A percentile compares a stretch with the other conserved stretches of the same genome.
Conservation (phyloP, 1,140 invertebrate genomes). For the Zaprionus gabonicus region DNA sequence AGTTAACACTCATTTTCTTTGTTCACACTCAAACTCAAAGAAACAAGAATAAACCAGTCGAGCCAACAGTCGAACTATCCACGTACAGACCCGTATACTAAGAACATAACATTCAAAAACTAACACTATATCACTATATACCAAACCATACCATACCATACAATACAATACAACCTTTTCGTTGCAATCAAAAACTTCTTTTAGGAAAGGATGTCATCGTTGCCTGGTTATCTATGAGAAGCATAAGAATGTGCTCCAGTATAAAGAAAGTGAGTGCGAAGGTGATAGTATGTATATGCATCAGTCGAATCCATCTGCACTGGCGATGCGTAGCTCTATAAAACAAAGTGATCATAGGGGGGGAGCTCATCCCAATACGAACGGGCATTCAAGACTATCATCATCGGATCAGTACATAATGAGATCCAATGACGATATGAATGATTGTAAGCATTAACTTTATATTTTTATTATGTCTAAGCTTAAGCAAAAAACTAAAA, state of each 20-base stretch:
- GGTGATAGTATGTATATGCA: slow-evolving; percentile 85
- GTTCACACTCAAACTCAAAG: background rate
- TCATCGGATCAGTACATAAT: slow-evolving; percentile 85
- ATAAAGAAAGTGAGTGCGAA: slow-evolving; percentile 97
- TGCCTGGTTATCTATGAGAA: slow-evolving; percentile 97
- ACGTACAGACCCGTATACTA: background rate
- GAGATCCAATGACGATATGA: slow-evolving; percentile 85
- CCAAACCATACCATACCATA: slow-evolving; percentile 36
- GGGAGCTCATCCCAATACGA: slow-evolving; percentile 85
- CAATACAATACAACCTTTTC: slow-evolving; percentile 67
- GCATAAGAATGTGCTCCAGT: slow-evolving; percentile 95
- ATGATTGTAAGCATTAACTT: slow-evolving; percentile 85
- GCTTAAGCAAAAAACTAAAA: slow-evolving; percentile 54
- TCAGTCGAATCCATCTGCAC: slow-evolving; percentile 85
- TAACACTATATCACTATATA: slow-evolving; percentile 24
- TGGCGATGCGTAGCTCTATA: slow-evolving; percentile 85
- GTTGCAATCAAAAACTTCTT: slow-evolving; percentile 78
- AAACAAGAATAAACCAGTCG: background rate
- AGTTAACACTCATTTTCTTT: background rate
- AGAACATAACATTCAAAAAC: slow-evolving; percentile 41
- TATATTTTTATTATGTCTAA: slow-evolving; percentile 75
- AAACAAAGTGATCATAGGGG: slow-evolving; percentile 85
- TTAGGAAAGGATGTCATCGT: slow-evolving; percentile 89
- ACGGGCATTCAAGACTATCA: slow-evolving; percentile 85
- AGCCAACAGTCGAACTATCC: background rate